phyloP scores from a whole-genome alignment of 2,888 invertebrate species.

The Pecten maximus region DNA sequence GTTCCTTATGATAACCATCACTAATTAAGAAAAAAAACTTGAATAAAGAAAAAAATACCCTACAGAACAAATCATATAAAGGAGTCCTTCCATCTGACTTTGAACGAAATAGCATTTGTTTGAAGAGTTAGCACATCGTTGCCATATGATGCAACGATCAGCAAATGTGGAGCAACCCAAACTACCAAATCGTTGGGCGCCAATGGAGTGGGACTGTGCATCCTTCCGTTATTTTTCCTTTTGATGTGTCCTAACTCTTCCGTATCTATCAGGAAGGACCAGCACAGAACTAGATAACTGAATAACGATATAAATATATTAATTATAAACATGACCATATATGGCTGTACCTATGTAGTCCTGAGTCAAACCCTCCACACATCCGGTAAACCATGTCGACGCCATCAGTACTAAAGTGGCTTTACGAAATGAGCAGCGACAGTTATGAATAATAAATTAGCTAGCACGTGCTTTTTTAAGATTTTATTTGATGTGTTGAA shows the following conservation, averaged over 20 bases:
- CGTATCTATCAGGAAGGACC: background rate
- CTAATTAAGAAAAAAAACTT: too few species aligned
- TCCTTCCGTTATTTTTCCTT: background rate
- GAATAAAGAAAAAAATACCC: too few species aligned
- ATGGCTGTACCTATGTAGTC: background rate
- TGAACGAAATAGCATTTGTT: background rate
- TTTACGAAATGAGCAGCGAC: slow-evolving; percentile 5
- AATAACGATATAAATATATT: background rate
- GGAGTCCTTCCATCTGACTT: too few species aligned
- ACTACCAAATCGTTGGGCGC: background rate
- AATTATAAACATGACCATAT: background rate
- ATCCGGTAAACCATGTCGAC: background rate
- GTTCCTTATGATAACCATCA: too few species aligned
- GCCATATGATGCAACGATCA: background rate
- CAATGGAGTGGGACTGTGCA: background rate
- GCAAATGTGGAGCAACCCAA: background rate
- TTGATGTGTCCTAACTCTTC: too few species aligned
- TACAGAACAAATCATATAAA: too few species aligned
- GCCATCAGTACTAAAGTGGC: background rate
- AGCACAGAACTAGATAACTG: background rate
- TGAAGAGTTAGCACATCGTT: background rate
- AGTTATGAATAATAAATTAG: background rate
- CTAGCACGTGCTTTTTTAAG: background rate
- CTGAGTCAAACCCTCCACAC: background rate
- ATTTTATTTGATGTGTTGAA: slow-evolving; percentile 19